Evolutionary conservation across 2,113 vertebrate species (phyloP).

Genomic region (Synodontis membranacea): DNA sequence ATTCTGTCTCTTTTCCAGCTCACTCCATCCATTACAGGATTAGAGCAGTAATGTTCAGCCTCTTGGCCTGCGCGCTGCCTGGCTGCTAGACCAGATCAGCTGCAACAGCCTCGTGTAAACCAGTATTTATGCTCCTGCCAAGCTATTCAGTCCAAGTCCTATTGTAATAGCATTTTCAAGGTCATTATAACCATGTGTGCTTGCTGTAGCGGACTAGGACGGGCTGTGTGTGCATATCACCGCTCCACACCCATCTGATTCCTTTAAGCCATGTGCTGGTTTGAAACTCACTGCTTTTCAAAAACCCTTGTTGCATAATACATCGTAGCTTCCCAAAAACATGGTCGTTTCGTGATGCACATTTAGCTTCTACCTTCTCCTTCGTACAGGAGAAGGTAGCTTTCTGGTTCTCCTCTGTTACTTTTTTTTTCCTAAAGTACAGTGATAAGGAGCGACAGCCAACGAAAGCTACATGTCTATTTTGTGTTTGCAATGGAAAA

Average conservation of each 20-base stretch:
- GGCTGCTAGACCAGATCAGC: slow-evolving; percentile 41
- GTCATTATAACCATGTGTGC: slow-evolving; percentile 42
- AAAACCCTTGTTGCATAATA: background rate
- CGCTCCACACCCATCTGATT: background rate
- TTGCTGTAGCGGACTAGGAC: background rate
- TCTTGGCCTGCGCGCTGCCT: slow-evolving; percentile 45
- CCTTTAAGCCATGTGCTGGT: slow-evolving; percentile 24
- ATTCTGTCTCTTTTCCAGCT: slow-evolving; percentile 53
- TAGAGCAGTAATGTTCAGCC: slow-evolving; percentile 60
- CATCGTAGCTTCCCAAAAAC: background rate
- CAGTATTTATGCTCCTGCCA: slow-evolving; percentile 56
- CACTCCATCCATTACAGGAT: slow-evolving; percentile 66
- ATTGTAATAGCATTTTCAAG: slow-evolving; percentile 48
- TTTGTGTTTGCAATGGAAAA: background rate
- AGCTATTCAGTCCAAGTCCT: slow-evolving; percentile 24
- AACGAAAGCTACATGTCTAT: background rate
- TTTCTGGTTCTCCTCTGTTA: background rate
- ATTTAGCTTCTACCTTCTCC: slow-evolving; percentile 4
- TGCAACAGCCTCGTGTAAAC: slow-evolving; percentile 47
- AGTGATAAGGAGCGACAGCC: slow-evolving; percentile 65
- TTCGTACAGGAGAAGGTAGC: background rate
- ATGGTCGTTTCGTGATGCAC: background rate
- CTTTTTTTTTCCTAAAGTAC: slow-evolving; percentile 17
- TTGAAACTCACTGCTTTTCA: background rate
- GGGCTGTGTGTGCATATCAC: background rate